Conservation (phyloP, 2,797 vertebrate species). For the Spondyliosoma cantharus region DNA sequence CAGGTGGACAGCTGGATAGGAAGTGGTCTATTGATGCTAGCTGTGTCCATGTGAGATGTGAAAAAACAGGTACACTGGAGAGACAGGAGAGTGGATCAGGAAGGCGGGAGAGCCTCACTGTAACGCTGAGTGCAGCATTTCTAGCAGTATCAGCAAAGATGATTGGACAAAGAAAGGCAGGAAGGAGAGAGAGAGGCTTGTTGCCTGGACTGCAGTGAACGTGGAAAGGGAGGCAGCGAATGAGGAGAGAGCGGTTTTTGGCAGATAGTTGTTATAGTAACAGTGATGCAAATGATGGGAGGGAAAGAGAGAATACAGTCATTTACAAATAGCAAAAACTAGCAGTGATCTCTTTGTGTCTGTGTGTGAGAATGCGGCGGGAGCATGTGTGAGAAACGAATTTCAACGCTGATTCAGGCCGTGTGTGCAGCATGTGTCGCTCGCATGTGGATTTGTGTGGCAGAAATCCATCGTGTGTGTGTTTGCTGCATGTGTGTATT, state of each 20-base stretch:
- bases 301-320: conserved; percentile 34
- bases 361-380: conserved; percentile 41
- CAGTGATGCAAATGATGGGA: conserved; percentile 60
- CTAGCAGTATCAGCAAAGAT: conserved; percentile 51
- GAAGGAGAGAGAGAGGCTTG: conserved; percentile 29
- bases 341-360: conserved; percentile 38
- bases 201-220: conserved; percentile 67
- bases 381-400: conserved; percentile 18
- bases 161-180: conserved; percentile 63
- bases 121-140: conserved; percentile 32
- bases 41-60: conserved; percentile 13
- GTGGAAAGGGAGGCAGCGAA: conserved; percentile 37
- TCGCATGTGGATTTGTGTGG: conserved; percentile 33
- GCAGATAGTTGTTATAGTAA: conserved; percentile 75
- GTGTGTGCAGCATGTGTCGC: conserved; percentile 32
- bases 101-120: conserved; percentile 23
- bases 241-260: conserved; percentile 43
- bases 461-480: conserved; percentile 33
- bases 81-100: conserved; percentile 6
- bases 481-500: conserved; percentile 44
- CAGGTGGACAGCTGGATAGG: conserved; percentile 39
- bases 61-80: conserved; percentile 24
- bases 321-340: conserved; percentile 27
- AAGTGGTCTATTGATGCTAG: conserved; percentile 11
- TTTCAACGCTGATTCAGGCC: conserved; percentile 26